These are phyloP conservation scores for Zygothrica quintamaculata DNA, from an alignment of 2,888 invertebrate species.

Conservation along the genomic window DNA sequence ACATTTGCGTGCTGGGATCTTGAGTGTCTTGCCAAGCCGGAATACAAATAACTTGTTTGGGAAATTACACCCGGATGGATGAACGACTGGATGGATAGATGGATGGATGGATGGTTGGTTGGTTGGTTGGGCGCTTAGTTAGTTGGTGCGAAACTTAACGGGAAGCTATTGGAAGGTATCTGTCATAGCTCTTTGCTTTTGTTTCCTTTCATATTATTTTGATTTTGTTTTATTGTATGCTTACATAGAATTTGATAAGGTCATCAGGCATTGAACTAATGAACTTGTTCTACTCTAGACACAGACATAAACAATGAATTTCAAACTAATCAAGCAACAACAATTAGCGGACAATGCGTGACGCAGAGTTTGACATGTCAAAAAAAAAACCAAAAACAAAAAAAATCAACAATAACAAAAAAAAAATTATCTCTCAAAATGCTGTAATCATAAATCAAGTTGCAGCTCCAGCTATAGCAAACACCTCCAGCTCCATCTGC, in stretches of 20 bases:
- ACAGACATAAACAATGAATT: constrained; percentile 40
- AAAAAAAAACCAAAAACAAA: constrained; percentile 25
- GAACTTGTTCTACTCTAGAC: constrained; percentile 56
- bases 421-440: constrained; percentile 10
- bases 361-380: constrained; percentile 70
- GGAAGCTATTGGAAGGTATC: too few relatives aligned
- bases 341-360: constrained; percentile 67
- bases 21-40: constrained; percentile 28
- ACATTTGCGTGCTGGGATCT: constrained; percentile 66
- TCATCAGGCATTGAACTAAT: constrained; percentile 51
- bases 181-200: constrained; percentile 35
- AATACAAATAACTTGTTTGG: constrained; percentile 73
- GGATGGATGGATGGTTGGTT: background rate
- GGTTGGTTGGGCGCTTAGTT: background rate
- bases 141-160: too few relatives aligned
- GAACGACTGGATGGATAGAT: constrained; percentile 6
- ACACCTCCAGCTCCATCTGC: constrained; percentile 10
- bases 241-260: constrained; percentile 59
- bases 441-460: constrained; percentile 74
- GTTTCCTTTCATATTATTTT: too few relatives aligned
- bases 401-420: too few relatives aligned
- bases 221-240: too few relatives aligned
- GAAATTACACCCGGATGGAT: constrained; percentile 77
- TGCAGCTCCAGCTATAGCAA: too few relatives aligned
- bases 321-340: constrained; percentile 39